Conservation (phyloP, 2,113 vertebrate species). For the Caranx melampygus region DNA sequence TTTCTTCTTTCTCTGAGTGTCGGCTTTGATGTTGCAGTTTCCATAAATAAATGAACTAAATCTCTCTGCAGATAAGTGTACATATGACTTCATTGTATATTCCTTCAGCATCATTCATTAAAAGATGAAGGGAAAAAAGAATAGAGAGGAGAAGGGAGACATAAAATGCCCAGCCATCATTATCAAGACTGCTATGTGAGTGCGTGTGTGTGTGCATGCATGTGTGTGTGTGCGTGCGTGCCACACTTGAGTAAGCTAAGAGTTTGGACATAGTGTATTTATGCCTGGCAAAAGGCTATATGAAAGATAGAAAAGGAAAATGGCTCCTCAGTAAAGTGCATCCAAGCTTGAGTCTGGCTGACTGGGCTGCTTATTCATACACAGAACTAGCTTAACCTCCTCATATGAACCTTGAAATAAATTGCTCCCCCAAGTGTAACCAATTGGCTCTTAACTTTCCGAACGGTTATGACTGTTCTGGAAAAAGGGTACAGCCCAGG, state of each 20-base stretch:
- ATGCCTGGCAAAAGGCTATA: slow-evolving; percentile 34
- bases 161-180: slow-evolving; percentile 2
- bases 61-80: background rate
- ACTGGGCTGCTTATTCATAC: slow-evolving; percentile 64
- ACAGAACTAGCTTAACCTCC: slow-evolving; percentile 64
- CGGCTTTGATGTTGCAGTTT: slow-evolving; percentile 53
- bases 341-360: slow-evolving; percentile 43
- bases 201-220: background rate
- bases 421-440: slow-evolving; percentile 70
- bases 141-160: slow-evolving; percentile 1
- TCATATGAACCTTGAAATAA: slow-evolving; percentile 71
- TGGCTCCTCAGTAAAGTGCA: slow-evolving; percentile 37
- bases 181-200: background rate
- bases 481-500: slow-evolving; percentile 21
- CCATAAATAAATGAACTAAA: slow-evolving; percentile 59
- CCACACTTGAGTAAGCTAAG: slow-evolving; percentile 2
- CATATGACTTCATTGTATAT: slow-evolving; percentile 1
- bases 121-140: slow-evolving; percentile 19
- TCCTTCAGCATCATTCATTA: slow-evolving; percentile 21
- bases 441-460: slow-evolving; percentile 54
- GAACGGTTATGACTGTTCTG: slow-evolving; percentile 37
- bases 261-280: slow-evolving; percentile 48
- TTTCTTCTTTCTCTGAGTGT: slow-evolving; percentile 42
- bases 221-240: background rate
- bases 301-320: slow-evolving; percentile 46